Conservation (phyloP, 2,888 invertebrate genomes). For the Xanthostigma xanthostigma region DNA sequence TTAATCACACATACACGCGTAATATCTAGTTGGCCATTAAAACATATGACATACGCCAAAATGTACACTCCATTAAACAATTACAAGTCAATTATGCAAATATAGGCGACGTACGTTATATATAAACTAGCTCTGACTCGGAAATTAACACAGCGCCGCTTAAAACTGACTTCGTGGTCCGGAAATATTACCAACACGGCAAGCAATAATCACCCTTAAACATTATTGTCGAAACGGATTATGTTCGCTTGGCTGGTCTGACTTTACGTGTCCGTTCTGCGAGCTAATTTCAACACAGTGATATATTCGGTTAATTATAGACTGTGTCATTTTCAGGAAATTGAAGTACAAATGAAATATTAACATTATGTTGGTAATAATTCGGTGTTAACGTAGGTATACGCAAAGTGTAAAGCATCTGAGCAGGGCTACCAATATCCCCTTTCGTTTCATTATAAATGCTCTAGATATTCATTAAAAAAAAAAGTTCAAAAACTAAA, state of each 20-base stretch:
- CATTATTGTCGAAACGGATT: too few species aligned
- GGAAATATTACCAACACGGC: constrained; percentile 11
- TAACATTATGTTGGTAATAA: not conserved
- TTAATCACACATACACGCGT: too few species aligned
- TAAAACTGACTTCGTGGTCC: constrained; percentile 24
- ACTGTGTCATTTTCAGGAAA: constrained; percentile 6
- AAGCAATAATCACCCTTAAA: too few species aligned
- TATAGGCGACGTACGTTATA: constrained; percentile 21
- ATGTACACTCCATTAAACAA: constrained; percentile 30
- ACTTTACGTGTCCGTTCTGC: too few species aligned
- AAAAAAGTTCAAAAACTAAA: too few species aligned
- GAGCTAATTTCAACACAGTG: constrained; percentile 1
- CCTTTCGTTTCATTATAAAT: too few species aligned
- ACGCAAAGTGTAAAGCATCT: too few species aligned
- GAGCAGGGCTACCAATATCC: too few species aligned
- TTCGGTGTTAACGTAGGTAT: too few species aligned
- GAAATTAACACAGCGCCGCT: constrained; percentile 30
- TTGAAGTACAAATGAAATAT: constrained; percentile 4
- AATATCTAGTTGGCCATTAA: too few species aligned
- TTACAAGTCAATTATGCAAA: constrained; percentile 32
- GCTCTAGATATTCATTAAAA: too few species aligned
- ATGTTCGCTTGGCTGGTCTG: too few species aligned
- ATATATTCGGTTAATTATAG: constrained; percentile 7
- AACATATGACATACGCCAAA: constrained; percentile 13
- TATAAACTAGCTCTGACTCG: constrained; percentile 21